These are phyloP conservation scores for Pseudococcus viburni DNA, from an alignment of 2,888 invertebrate genomes.

Conservation along the genomic window DNA sequence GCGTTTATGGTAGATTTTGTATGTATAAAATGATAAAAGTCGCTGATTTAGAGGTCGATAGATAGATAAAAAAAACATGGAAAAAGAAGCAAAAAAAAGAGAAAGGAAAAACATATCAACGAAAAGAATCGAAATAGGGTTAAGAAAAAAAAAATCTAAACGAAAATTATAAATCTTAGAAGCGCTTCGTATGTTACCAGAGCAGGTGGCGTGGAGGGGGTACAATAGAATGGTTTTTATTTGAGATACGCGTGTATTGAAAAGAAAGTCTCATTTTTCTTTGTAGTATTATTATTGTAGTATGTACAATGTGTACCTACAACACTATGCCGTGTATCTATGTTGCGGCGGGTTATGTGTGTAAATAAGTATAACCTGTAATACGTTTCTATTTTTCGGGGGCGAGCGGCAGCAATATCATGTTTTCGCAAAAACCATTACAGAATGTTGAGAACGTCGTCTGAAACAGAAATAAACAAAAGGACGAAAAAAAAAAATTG, in stretches of 20 bases:
- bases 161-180: constrained; percentile 27
- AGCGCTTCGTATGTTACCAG: not conserved
- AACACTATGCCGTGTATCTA: not conserved
- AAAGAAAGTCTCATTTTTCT: constrained; percentile 30
- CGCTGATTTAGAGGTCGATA: not conserved
- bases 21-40: not conserved
- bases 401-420: constrained; percentile 13
- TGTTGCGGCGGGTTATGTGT: constrained; percentile 7
- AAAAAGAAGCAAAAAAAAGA: not conserved
- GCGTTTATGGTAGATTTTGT: too few species aligned
- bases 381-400: constrained; percentile 40
- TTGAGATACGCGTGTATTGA: constrained; percentile 27
- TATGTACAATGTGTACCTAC: not conserved
- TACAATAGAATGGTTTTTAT: constrained; percentile 20
- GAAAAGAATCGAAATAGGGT: not conserved
- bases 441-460: constrained; percentile 46
- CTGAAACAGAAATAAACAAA: constrained; percentile 53
- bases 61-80: not conserved
- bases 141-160: constrained; percentile 6
- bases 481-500: constrained; percentile 6
- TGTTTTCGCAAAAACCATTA: constrained; percentile 35
- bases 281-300: constrained; percentile 14
- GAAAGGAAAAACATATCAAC: not conserved
- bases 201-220: not conserved
- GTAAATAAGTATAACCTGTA: constrained; percentile 37